Evolutionary conservation across 2,113 vertebrate species (phyloP).

Genomic region (Dermatemys mawii): DNA sequence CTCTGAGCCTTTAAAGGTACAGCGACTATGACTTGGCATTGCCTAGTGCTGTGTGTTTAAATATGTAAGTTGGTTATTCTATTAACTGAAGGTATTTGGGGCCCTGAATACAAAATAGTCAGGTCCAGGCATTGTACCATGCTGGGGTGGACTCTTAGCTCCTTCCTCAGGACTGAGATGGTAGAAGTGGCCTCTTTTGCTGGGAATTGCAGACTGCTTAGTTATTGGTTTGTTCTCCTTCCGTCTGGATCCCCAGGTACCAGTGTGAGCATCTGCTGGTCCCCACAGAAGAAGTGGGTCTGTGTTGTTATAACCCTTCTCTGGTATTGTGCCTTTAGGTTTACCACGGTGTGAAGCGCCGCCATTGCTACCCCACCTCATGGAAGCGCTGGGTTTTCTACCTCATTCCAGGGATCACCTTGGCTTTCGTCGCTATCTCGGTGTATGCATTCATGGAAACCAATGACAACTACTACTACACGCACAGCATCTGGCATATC

Average conservation of each 20-base stretch:
- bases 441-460: slow-evolving; percentile 92
- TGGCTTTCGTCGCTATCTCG: slow-evolving; percentile 85
- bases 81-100: fast-evolving
- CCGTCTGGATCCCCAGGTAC: not conserved
- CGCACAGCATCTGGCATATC: slow-evolving; percentile 95
- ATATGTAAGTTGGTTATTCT: not conserved
- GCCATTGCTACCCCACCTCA: slow-evolving; percentile 89
- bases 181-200: not conserved
- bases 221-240: not conserved
- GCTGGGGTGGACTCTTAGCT: not conserved
- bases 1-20: not conserved
- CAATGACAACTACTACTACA: slow-evolving; percentile 95
- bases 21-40: not conserved
- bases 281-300: not conserved
- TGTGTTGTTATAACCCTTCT: not conserved
- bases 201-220: not conserved
- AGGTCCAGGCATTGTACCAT: not conserved
- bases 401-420: slow-evolving; percentile 87
- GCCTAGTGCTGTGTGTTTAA: not conserved
- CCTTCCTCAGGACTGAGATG: not conserved
- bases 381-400: slow-evolving; percentile 95
- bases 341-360: slow-evolving; percentile 82
- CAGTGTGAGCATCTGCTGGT: not conserved
- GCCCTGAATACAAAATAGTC: not conserved
- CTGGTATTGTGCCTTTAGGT: slow-evolving; percentile 75